A percentile compares a stretch with the other conserved stretches of the same genome.
Evolutionary conservation across 1,140 invertebrate species (phyloP).

Genomic region (Gryon sp.): DNA sequence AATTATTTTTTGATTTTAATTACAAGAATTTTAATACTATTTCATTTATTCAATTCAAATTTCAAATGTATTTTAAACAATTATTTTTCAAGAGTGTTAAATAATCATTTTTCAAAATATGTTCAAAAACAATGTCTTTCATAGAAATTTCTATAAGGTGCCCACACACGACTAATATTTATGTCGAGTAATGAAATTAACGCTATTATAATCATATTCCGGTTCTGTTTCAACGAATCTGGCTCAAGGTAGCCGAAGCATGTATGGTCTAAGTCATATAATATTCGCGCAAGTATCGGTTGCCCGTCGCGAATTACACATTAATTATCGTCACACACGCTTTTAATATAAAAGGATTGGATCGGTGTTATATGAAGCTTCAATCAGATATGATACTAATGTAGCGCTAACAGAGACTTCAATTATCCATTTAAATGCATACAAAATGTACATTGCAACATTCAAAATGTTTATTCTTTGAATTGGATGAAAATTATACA

Average conservation of each 20-base stretch:
- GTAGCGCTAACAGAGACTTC: constrained; percentile 8
- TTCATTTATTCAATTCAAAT: no score
- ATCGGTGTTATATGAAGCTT: constrained; percentile 17
- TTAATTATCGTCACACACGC: constrained; percentile 40
- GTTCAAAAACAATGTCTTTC: constrained; percentile 20
- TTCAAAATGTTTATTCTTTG: no score
- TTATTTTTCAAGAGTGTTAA: no score
- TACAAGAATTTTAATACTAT: no score
- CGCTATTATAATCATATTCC: constrained; percentile 70
- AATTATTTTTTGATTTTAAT: no score
- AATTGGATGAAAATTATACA: no score
- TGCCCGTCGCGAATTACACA: constrained; percentile 39
- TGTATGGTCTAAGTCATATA: constrained; percentile 41
- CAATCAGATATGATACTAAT: constrained; percentile 20
- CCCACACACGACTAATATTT: constrained; percentile 32
- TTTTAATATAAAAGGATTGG: constrained; percentile 35
- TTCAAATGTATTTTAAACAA: no score
- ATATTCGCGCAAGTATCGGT: constrained; percentile 52
- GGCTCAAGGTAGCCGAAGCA: constrained; percentile 74
- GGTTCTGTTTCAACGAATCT: constrained; percentile 76
- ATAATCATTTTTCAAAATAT: no score
- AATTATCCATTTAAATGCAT: constrained; percentile 1
- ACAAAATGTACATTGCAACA: neutral
- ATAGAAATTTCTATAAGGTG: neutral
- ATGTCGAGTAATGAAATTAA: constrained; percentile 65